phyloP scores from a whole-genome alignment of 2,888 invertebrate species.

The Ectemnius continuus region DNA sequence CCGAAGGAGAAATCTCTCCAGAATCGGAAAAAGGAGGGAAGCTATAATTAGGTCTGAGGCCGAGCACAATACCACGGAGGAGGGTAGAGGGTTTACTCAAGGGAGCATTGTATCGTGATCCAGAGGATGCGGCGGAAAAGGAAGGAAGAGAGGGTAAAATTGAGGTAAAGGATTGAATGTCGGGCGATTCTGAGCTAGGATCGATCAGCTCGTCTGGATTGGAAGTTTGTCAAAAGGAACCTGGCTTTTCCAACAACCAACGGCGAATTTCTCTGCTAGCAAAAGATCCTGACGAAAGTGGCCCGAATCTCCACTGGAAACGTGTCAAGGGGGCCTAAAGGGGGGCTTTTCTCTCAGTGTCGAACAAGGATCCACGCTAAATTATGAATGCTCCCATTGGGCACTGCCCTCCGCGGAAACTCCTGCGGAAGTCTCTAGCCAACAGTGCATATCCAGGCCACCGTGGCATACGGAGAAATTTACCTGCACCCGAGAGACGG shows the following conservation, averaged over 20 bases:
- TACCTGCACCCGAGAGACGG: conserved; percentile 30
- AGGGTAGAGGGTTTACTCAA: conserved; percentile 26
- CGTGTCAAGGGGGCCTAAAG: conserved; percentile 58
- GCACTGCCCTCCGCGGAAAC: conserved; percentile 28
- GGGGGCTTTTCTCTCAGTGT: conserved; percentile 44
- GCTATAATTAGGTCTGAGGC: conserved; percentile 37
- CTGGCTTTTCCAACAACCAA: conserved; percentile 30
- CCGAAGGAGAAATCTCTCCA: neutral
- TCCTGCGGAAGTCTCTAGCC: conserved; percentile 40
- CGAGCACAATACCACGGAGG: conserved; percentile 14
- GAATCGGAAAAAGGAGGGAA: neutral
- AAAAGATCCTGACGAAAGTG: conserved; percentile 34
- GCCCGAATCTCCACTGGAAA: conserved; percentile 45
- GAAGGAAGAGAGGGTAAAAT: conserved; percentile 30
- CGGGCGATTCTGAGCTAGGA: conserved; percentile 15
- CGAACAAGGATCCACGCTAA: conserved; percentile 49
- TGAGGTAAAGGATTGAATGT: conserved; percentile 36
- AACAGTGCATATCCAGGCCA: conserved; percentile 31
- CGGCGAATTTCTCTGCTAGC: conserved; percentile 42
- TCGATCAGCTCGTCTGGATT: conserved; percentile 50
- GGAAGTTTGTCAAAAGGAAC: conserved; percentile 51
- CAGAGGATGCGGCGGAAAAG: conserved; percentile 15
- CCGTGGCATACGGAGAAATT: conserved; percentile 41
- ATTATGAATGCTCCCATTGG: conserved; percentile 56
- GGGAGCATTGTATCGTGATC: conserved; percentile 19